phyloP scores from a whole-genome alignment of 2,888 invertebrate genomes.

The Argyresthia albistria region DNA sequence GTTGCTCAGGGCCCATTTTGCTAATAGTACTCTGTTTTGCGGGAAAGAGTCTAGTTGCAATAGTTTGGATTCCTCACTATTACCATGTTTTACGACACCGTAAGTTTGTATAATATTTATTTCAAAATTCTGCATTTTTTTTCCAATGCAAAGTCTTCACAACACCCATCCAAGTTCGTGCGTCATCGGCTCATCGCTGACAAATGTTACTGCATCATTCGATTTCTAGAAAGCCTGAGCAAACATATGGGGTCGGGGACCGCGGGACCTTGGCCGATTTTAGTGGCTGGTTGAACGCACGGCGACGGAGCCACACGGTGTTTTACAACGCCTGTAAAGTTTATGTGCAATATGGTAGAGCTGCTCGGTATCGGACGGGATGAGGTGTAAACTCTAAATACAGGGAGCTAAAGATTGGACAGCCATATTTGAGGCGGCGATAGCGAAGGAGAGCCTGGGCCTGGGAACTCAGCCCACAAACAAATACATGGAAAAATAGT shows the following conservation, averaged over 20 bases:
- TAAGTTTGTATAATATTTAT: too few relatives aligned
- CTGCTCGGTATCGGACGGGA: slow-evolving; percentile 37
- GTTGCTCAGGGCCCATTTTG: too few relatives aligned
- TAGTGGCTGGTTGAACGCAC: slow-evolving; percentile 58
- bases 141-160: slow-evolving; percentile 11
- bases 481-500: too few relatives aligned
- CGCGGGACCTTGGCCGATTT: slow-evolving; percentile 68
- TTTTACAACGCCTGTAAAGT: slow-evolving; percentile 62
- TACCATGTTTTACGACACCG: neutral
- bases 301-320: slow-evolving; percentile 36
- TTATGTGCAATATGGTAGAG: slow-evolving; percentile 41
- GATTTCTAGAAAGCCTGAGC: slow-evolving; percentile 14
- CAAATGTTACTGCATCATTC: slow-evolving; percentile 17
- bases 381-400: slow-evolving; percentile 52
- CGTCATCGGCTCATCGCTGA: slow-evolving; percentile 14
- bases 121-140: neutral
- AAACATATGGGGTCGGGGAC: slow-evolving; percentile 37
- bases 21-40: too few relatives aligned
- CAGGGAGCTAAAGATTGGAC: slow-evolving; percentile 26
- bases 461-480: too few relatives aligned
- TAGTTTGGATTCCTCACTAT: too few relatives aligned
- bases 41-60: too few relatives aligned
- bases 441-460: too few relatives aligned
- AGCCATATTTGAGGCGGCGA: too few relatives aligned
- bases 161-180: slow-evolving; percentile 17